Conservation (phyloP, 2,888 invertebrate species). For the Sussaba pulchella region DNA sequence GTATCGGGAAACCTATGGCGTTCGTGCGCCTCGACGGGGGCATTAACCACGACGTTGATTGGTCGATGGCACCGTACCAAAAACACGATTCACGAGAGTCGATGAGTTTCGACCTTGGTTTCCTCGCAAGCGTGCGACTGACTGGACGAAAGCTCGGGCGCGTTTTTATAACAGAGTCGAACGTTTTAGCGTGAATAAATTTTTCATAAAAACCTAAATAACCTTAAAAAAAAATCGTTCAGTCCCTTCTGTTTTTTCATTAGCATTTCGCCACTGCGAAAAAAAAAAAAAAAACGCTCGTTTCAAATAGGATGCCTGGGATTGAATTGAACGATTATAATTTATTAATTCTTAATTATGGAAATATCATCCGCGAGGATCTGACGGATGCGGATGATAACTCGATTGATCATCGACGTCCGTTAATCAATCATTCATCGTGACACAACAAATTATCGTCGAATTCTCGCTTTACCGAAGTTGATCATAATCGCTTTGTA, state of each 20-base stretch:
- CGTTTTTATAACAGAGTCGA: background rate
- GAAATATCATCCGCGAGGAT: background rate
- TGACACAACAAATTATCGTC: background rate
- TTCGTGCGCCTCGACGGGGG: slow-evolving; percentile 30
- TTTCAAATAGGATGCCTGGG: background rate
- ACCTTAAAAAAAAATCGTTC: background rate
- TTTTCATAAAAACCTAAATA: too few relatives aligned
- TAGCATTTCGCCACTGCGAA: too few relatives aligned
- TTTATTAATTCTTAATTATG: background rate
- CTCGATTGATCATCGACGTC: background rate
- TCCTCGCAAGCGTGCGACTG: slow-evolving; percentile 46
- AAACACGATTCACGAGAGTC: slow-evolving; percentile 65
- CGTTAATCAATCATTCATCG: background rate
- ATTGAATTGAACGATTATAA: background rate
- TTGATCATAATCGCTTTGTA: slow-evolving; percentile 14
- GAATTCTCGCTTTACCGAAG: background rate
- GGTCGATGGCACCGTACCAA: slow-evolving; percentile 71
- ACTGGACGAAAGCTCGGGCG: slow-evolving; percentile 15
- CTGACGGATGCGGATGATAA: background rate
- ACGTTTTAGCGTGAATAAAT: slow-evolving; percentile 9
- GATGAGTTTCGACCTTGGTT: slow-evolving; percentile 68
- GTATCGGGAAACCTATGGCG: slow-evolving; percentile 34
- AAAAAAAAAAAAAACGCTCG: slow-evolving; percentile 27
- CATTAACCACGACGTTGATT: slow-evolving; percentile 73
- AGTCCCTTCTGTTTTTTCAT: slow-evolving; percentile 47